Base-by-base conservation (phyloP, 37 sponge, comb jelly and placozoan genomes). In the Ianthella basta region DNA sequence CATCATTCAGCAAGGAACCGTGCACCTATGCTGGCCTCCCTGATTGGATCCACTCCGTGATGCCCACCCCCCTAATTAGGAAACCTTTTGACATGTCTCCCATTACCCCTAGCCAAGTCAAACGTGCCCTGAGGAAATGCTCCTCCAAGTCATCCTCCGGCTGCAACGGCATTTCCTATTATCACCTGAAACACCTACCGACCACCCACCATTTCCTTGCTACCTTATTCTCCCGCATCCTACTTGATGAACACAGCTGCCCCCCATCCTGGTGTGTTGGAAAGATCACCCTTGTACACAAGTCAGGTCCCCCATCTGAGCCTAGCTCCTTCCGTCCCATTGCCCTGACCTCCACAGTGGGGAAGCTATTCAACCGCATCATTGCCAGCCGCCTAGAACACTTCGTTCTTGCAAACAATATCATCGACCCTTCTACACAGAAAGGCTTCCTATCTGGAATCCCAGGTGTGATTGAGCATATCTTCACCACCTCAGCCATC, bases 201-300 rank as follows among this genome's bases (percentile, higher is more conserved):
- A 38, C 61, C 35, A 69, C 78, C 36, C 83, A 83, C 29, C 54
- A 82, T 33, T 88, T 88, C 29, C 56, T 83, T 5, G 83, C 88
- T 5, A 88, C 88, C 0, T 56, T 88, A 20, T 88, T 88, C 36
- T 84, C 84, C 21, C 83, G 79, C 54, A 88, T 88, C 23, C 80
- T 88, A 1, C 59, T 84, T 23, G 56, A 61, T 14, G 15, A 15
- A 34, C 83, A 88, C 29, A 79, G 27, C 4, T 30, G 79, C 38
- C 84, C 89, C 25, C 18, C 39, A 14, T 77, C 56, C 15, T 82
- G 88, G 88, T 83, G 63, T 36, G 14, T 55, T 15, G 88, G 72
- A 0, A 82, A 37, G 16, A 60, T 82, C 29, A 88, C 32, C 14
- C n/a, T 64, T 20, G 41, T 33, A 20, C 19, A 37, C 41, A 72